Evolutionary conservation across 30 jellyfish, hydroid and myxozoan genomes (phyloP), one percentile per base, ranked within the genome.

Genomic region (Aurelia sp.): DNA sequence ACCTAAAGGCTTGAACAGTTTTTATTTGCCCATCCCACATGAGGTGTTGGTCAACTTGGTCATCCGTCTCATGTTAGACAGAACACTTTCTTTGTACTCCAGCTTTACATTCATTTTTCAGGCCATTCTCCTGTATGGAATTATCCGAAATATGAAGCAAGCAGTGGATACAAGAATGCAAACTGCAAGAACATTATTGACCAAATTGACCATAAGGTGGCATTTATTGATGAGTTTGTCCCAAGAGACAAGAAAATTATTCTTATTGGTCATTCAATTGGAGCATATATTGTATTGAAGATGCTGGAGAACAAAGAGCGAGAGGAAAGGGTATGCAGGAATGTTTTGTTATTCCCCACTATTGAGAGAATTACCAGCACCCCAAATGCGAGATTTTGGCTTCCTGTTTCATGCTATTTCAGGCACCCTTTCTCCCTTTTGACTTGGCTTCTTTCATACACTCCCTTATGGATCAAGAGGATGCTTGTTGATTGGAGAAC

Each of bases 91-190:
- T 18, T 7, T 19, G 20, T 19, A 9, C 60, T 33, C 11, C 47
- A 22, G 23, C 13, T 37, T 69, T 35, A 21, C 4, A 23, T 50
- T 52, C 11, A 17, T 13, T 23, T 62, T 82, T 18, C 44, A 91
- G 98, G 98, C 35, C 98, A 91, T 55, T 91, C 98, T 6, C 98
- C 98, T 0, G 63, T 85, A 13, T 86, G 96, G 96, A 41, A 64
- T 35, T 91, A 91, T 66, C 35, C 70, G 4, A 83, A 85, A 3
- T 60, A 72, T 40, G 66, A 31, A 17, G 55, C 73, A 1, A n/a
- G 31, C 27, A 18, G 44, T 40, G 50, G 48, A 12, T 68, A 61
- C 73, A 57, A 78, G 48, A 68, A 81, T 50, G 94, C 86, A 7
- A 52, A 77, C 57, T 62, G 68, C 77, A 83, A 83, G 57, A 73